phyloP scores from a whole-genome alignment of 2,113 vertebrate genomes.

The Syngnathoides biaculeatus region DNA sequence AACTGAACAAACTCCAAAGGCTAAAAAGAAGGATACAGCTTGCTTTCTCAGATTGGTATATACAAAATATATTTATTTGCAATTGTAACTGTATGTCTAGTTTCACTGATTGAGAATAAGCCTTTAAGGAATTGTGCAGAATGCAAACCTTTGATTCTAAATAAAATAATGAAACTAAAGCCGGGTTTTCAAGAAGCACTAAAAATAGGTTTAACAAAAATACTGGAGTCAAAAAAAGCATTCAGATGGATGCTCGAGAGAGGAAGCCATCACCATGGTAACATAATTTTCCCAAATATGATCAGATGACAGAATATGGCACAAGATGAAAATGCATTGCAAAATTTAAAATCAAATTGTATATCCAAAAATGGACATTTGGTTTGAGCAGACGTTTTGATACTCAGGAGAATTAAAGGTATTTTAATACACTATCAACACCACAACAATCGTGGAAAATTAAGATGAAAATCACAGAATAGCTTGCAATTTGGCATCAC shows the following conservation, averaged over 20 bases:
- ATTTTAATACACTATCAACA: too few relatives aligned
- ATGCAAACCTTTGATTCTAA: neutral
- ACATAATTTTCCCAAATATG: constrained; percentile 15
- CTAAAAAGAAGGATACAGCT: neutral
- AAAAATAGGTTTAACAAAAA: neutral
- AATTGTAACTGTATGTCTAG: neutral
- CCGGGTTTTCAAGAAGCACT: neutral
- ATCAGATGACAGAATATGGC: constrained; percentile 17
- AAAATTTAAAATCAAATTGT: neutral
- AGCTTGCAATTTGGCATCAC: neutral
- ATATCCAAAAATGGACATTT: neutral
- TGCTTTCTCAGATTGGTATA: neutral
- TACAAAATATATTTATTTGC: constrained; percentile 15
- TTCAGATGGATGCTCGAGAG: neutral
- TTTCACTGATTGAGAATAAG: neutral
- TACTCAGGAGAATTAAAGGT: neutral
- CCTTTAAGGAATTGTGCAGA: neutral
- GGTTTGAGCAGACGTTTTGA: neutral
- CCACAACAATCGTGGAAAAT: neutral
- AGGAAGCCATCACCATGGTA: constrained; percentile 17
- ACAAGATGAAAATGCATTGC: neutral
- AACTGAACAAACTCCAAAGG: constrained; percentile 18
- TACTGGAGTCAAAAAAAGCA: neutral
- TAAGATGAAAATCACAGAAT: neutral
- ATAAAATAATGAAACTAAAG: neutral